phyloP scores from a whole-genome alignment of 2,113 vertebrate genomes.

The Triplophysa tibetana region DNA sequence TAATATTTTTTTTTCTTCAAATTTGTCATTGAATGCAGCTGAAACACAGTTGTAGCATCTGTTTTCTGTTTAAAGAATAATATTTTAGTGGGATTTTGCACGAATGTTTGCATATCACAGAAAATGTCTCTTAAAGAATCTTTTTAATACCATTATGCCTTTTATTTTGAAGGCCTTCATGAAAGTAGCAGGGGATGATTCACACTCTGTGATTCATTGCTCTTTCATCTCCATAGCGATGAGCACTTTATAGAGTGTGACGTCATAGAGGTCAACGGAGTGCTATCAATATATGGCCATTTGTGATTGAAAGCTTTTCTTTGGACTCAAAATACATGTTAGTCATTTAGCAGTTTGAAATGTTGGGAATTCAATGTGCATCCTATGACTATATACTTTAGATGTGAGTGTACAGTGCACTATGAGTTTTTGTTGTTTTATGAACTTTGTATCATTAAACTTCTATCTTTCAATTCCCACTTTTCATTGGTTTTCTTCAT shows the following conservation, averaged over 20 bases:
- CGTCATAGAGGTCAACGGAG: conserved; percentile 28
- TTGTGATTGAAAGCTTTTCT: conserved; percentile 7
- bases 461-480: not conserved
- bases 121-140: not conserved
- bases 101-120: not conserved
- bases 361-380: not conserved
- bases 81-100: not conserved
- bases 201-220: conserved; percentile 33
- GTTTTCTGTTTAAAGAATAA: not conserved
- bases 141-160: conserved; percentile 8
- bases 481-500: not conserved
- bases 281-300: not conserved
- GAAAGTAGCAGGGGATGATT: conserved; percentile 36
- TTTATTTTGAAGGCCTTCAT: not conserved
- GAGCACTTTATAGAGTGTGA: not conserved
- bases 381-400: not conserved
- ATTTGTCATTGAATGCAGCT: too few species aligned
- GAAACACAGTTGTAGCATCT: not conserved
- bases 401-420: not conserved
- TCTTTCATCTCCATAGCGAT: conserved; percentile 37
- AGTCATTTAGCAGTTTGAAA: not conserved
- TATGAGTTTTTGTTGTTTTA: not conserved
- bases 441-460: not conserved
- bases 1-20: too few species aligned
- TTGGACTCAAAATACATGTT: not conserved